phyloP scores from a whole-genome alignment of 2,113 vertebrate species.

The Dissostichus mawsoni region DNA sequence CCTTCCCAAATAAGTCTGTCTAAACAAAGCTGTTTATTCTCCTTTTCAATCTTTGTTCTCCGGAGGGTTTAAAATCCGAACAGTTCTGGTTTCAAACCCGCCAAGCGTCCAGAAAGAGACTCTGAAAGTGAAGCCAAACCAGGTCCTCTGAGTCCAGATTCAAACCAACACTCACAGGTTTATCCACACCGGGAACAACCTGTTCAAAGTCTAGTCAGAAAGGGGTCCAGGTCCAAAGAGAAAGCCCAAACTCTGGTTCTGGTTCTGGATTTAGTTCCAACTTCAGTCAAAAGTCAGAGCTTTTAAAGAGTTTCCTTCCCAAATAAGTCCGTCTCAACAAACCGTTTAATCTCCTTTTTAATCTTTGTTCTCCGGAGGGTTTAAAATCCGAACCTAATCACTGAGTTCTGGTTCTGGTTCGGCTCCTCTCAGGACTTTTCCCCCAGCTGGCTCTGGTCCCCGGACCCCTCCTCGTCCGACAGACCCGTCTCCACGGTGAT shows the following conservation, averaged over 20 bases:
- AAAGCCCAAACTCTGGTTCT: neutral
- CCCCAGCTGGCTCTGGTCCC: conserved; percentile 54
- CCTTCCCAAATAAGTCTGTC: too few species aligned
- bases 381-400: conserved; percentile 10
- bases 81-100: neutral
- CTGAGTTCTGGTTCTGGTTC: neutral
- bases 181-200: neutral
- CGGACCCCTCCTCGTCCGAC: conserved; percentile 74
- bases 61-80: neutral
- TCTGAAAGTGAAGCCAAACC: neutral
- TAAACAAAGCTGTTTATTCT: too few species aligned
- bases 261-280: neutral
- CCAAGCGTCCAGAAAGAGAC: neutral
- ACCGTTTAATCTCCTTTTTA: too few species aligned
- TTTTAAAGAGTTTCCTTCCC: too few species aligned
- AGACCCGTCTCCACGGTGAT: conserved; percentile 77
- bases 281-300: neutral
- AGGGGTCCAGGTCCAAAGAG: neutral
- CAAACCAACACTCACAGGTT: neutral
- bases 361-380: too few species aligned
- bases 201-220: neutral
- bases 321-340: too few species aligned
- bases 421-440: conserved; percentile 74
- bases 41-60: too few species aligned
- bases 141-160: neutral